Evolutionary conservation across 2,797 vertebrate species (phyloP).

Genomic region (Mus caroli): DNA sequence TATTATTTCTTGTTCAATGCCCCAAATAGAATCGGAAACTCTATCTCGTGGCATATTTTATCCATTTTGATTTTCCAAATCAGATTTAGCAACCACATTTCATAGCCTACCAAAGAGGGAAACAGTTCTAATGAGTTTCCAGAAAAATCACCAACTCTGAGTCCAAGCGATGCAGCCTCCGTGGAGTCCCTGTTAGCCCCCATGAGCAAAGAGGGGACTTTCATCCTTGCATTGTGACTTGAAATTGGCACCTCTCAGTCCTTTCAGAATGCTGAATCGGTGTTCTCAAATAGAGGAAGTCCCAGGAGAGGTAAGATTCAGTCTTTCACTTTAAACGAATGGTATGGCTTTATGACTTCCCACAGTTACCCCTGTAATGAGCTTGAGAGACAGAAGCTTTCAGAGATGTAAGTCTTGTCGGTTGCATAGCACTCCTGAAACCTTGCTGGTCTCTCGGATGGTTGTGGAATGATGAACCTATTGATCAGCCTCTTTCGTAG

Average conservation of each 20-base stretch:
- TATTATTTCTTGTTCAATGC: constrained; percentile 47
- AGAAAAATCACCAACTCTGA: neutral
- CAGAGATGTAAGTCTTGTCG: neutral
- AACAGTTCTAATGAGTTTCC: constrained; percentile 23
- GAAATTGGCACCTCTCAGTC: constrained; percentile 35
- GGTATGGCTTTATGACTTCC: constrained; percentile 65
- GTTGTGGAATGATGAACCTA: constrained; percentile 59
- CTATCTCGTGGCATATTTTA: constrained; percentile 59
- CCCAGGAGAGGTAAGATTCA: constrained; percentile 31
- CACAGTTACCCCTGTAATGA: constrained; percentile 37
- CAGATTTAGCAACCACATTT: constrained; percentile 67
- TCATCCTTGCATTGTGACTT: neutral
- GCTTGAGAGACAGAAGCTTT: constrained; percentile 68
- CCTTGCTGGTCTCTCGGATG: constrained; percentile 39
- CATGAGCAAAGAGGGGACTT: neutral
- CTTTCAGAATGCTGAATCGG: constrained; percentile 52
- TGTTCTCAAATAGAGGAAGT: constrained; percentile 49
- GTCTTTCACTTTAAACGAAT: constrained; percentile 59
- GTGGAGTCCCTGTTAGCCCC: neutral
- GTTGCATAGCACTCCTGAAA: constrained; percentile 1
- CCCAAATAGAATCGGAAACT: constrained; percentile 68
- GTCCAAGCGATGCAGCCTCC: neutral
- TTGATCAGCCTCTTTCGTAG: constrained; percentile 50
- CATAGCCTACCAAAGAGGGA: constrained; percentile 52
- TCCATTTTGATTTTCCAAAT: constrained; percentile 68